Evolutionary conservation across 92 coral and sea anemone species (phyloP).

Genomic region (Virgularia gustaviana): DNA sequence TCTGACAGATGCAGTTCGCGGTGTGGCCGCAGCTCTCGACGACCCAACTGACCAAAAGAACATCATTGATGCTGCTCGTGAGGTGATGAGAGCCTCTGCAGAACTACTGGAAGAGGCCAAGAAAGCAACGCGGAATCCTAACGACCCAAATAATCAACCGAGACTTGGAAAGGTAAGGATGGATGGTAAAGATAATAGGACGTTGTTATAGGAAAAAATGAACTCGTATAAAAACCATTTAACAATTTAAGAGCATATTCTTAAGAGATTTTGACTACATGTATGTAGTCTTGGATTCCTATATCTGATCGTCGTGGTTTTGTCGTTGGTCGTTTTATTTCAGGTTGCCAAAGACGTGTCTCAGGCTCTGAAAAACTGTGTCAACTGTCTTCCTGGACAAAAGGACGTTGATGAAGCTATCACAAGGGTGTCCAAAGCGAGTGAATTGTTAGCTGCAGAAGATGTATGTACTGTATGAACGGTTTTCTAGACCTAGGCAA

Average conservation of each 20-base stretch:
- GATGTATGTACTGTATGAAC: constrained; percentile 69
- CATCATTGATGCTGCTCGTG: constrained; percentile 85
- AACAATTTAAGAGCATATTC: too few relatives aligned
- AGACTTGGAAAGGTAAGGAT: constrained; percentile 85
- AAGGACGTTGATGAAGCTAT: constrained; percentile 96
- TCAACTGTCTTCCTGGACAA: constrained; percentile 97
- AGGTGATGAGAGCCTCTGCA: constrained; percentile 86
- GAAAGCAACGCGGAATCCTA: constrained; percentile 78
- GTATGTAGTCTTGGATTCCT: too few relatives aligned
- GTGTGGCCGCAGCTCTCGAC: constrained; percentile 89
- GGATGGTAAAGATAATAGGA: too few relatives aligned
- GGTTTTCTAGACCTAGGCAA: too few relatives aligned
- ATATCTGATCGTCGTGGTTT: too few relatives aligned
- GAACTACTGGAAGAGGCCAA: constrained; percentile 84
- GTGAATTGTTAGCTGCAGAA: constrained; percentile 74
- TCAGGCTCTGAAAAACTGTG: constrained; percentile 86
- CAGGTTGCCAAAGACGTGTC: constrained; percentile 96
- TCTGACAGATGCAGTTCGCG: constrained; percentile 87
- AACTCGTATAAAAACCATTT: too few relatives aligned
- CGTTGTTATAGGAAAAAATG: too few relatives aligned
- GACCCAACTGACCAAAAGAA: constrained; percentile 82
- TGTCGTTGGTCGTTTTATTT: constrained; percentile 2
- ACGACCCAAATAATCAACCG: constrained; percentile 86
- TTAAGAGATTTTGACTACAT: too few relatives aligned
- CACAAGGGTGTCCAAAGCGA: constrained; percentile 77